phyloP scores from a whole-genome alignment of 2,888 invertebrate genomes.

The Steromphala cineraria region DNA sequence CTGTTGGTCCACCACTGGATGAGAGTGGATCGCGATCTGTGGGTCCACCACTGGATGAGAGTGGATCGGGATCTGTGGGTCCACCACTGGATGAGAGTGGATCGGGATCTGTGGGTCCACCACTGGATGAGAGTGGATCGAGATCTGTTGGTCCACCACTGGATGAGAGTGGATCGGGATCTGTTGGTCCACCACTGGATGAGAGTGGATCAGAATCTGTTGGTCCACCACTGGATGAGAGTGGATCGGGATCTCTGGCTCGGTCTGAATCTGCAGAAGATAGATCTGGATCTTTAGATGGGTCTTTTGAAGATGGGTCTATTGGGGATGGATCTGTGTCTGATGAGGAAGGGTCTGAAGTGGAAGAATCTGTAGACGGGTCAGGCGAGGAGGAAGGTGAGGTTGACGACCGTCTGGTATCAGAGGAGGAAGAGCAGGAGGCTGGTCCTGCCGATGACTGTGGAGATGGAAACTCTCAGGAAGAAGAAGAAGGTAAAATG shows the following conservation, averaged over 20 bases:
- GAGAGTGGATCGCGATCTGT: neutral
- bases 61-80: neutral
- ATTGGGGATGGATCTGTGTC: neutral
- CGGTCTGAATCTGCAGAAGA: too few relatives aligned
- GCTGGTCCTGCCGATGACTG: constrained; percentile 2
- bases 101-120: too few relatives aligned
- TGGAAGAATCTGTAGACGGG: neutral
- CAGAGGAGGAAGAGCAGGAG: neutral
- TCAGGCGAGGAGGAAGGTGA: neutral
- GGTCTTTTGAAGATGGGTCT: too few relatives aligned
- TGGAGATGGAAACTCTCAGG: neutral
- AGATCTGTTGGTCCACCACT: too few relatives aligned
- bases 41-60: neutral
- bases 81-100: neutral
- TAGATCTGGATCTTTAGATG: too few relatives aligned
- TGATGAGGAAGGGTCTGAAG: neutral
- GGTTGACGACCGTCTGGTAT: neutral
- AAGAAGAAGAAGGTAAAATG: neutral
- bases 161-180: too few relatives aligned
- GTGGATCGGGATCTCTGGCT: too few relatives aligned
- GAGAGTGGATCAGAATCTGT: too few relatives aligned
- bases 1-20: neutral
- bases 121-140: too few relatives aligned
- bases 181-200: too few relatives aligned
- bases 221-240: too few relatives aligned